A percentile compares a stretch with the other conserved stretches of the same genome.
These are phyloP conservation scores for Diabrotica balteata DNA, from an alignment of 2,888 invertebrate species.

Conservation along the genomic window DNA sequence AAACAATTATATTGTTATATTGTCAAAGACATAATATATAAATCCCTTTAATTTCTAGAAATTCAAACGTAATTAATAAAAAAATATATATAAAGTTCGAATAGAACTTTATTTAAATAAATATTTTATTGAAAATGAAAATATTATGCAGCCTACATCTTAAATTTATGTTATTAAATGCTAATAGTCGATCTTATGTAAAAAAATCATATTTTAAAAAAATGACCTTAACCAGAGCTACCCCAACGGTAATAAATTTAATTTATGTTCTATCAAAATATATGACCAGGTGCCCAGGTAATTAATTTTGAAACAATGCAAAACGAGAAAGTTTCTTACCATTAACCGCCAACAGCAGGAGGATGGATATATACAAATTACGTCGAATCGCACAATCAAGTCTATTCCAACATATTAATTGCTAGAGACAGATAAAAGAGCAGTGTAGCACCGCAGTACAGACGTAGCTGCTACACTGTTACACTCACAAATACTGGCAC, in stretches of 20 bases:
- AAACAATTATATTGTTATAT: too few relatives aligned
- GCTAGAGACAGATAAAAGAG: conserved; percentile 30
- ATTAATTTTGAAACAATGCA: not conserved
- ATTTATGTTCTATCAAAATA: not conserved
- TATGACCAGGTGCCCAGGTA: not conserved
- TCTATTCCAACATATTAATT: conserved; percentile 48
- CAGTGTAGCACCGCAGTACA: conserved; percentile 23
- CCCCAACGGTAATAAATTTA: not conserved
- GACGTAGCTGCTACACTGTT: conserved; percentile 22
- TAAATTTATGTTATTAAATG: too few relatives aligned
- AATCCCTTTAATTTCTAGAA: too few relatives aligned
- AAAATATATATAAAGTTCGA: too few relatives aligned
- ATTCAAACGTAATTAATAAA: too few relatives aligned
- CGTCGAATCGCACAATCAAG: conserved; percentile 9
- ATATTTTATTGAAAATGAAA: too few relatives aligned
- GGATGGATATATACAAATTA: not conserved
- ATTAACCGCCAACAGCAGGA: conserved; percentile 1
- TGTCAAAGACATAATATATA: too few relatives aligned
- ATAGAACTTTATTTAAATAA: too few relatives aligned
- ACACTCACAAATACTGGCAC: conserved; percentile 39
- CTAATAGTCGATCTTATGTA: too few relatives aligned
- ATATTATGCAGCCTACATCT: too few relatives aligned
- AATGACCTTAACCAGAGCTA: too few relatives aligned
- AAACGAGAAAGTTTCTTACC: not conserved
- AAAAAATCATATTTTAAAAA: too few relatives aligned